Conservation (phyloP, 2,797 vertebrate genomes). For the Galagoides demidoff region DNA sequence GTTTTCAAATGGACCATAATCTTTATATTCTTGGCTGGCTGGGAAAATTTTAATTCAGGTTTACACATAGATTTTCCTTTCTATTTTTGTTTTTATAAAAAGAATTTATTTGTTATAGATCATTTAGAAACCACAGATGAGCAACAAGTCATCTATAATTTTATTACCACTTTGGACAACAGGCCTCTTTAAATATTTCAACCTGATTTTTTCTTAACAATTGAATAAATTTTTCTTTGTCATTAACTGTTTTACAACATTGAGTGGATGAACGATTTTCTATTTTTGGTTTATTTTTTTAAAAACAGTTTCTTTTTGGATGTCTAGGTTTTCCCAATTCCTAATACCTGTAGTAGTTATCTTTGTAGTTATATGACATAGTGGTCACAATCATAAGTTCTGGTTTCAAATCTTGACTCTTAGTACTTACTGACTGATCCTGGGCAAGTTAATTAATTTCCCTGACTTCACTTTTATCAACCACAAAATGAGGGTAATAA, state of each 20-base stretch:
- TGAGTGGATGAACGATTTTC: background rate
- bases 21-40: constrained; percentile 15
- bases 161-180: constrained; percentile 12
- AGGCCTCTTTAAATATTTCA: background rate
- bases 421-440: background rate
- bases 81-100: background rate
- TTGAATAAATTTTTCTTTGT: background rate
- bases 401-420: background rate
- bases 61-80: constrained; percentile 21
- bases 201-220: background rate
- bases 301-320: background rate
- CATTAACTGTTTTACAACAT: background rate
- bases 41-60: constrained; percentile 33
- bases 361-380: background rate
- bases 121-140: constrained; percentile 10
- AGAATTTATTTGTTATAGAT: background rate
- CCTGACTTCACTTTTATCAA: constrained; percentile 25
- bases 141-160: background rate
- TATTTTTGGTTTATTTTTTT: constrained; percentile 3
- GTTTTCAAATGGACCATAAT: background rate
- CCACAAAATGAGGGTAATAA: background rate
- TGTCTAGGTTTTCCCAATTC: background rate
- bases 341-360: background rate
- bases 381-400: background rate
- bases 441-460: constrained; percentile 26